Evolutionary conservation across 2,797 vertebrate genomes (phyloP), one percentile per base, ranked within the genome.

Genomic region (Schizopygopsis malacanthus): DNA sequence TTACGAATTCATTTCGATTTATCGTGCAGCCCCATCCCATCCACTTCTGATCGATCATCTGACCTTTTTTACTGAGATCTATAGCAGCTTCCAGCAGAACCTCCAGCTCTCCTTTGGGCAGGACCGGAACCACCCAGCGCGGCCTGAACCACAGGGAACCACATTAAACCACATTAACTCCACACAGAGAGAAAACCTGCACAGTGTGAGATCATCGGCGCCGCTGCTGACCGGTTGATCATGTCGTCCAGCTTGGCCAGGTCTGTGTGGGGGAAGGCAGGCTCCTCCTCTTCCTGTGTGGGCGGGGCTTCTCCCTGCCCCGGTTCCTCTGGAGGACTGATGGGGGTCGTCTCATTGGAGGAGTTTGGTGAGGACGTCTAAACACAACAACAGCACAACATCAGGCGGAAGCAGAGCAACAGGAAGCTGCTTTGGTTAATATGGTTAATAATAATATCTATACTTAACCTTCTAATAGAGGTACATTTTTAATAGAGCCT

Each of bases 71-170:
- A 97, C 98, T 97, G 94, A 99, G 97, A 93, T 99, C 98, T 93
- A 99, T 98, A 96, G 98, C 98, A 96, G 98, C 98, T 97, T 99
- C 98, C 95, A 99, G 96, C 94, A 99, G 97, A 93, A 99, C 97
- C 97, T 99, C 98, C 93, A 99, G 96, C 93, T 99, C 98, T 94
- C 98, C 98, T 94, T 99, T 99, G 90, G 98, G 98, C 95, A 99
- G 96, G 92, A 99, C 98, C 95, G 98, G 98, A 96, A 99, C 98
- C 89, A 99, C 98, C 98, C 98, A 99, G 93, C 98, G 98, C 95
- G 98, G 98, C 94, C 98, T 99, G 81, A 18, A 83, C 56, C 80
- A 45, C 22, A 87, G 81, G 37, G 15, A 70, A 43, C 16, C 65
- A 67, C 33, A 16, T 16, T 1, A 67, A 37, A 37, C 28, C 61